Evolutionary conservation across 2,797 vertebrate species (phyloP).

Genomic region (Lemur catta): DNA sequence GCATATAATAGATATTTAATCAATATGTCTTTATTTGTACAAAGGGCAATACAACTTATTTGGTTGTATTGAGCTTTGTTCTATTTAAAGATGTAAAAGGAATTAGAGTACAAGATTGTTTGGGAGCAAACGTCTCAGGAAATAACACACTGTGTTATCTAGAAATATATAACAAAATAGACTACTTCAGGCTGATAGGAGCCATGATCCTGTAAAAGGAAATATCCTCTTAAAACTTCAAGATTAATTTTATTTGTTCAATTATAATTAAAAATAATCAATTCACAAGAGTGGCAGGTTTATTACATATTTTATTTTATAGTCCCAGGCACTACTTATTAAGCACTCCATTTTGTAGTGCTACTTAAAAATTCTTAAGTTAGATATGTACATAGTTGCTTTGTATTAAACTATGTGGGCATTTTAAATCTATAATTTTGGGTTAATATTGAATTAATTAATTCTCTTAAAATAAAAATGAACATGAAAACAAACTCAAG

Average conservation of each 20-base stretch:
- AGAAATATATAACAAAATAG: neutral
- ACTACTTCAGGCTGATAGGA: neutral
- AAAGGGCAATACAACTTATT: neutral
- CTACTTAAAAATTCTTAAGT: conserved; percentile 28
- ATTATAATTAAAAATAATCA: conserved; percentile 54
- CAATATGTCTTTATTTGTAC: neutral
- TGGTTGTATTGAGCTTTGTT: neutral
- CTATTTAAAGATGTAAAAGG: neutral
- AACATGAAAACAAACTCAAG: conserved; percentile 8
- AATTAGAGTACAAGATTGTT: neutral
- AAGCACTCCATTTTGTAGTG: neutral
- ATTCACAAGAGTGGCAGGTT: conserved; percentile 20
- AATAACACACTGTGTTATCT: neutral
- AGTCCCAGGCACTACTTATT: neutral
- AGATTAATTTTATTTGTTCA: conserved; percentile 46
- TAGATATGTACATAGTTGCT: neutral
- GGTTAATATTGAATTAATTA: conserved; percentile 14
- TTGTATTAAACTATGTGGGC: neutral
- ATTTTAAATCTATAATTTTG: conserved; percentile 49
- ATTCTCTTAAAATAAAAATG: conserved; percentile 47
- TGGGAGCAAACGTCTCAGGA: neutral
- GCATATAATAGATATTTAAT: neutral
- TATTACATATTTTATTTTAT: conserved; percentile 53
- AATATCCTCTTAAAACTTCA: conserved; percentile 8
- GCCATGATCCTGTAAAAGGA: neutral